Conservation (phyloP, 2,113 vertebrate genomes). For the Prietella phreatophila region DNA sequence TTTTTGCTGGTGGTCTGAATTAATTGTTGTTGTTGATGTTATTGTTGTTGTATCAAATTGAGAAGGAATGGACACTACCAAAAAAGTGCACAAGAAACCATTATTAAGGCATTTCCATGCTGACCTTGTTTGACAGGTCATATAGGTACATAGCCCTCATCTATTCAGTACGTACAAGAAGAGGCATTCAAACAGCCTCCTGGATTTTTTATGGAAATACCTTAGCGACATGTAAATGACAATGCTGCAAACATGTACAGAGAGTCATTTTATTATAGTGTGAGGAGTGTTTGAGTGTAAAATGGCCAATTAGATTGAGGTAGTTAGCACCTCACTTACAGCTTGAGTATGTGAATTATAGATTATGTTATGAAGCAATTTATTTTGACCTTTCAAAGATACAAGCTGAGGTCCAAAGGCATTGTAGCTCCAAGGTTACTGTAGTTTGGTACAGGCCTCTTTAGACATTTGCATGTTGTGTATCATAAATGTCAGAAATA, state of each 20-base stretch:
- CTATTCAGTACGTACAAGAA: background rate
- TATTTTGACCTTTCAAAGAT: constrained; percentile 12
- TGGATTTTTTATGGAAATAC: background rate
- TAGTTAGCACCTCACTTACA: background rate
- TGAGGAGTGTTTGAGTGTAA: constrained; percentile 7
- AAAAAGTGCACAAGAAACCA: background rate
- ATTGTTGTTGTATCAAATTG: background rate
- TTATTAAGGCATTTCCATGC: background rate
- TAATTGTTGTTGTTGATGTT: background rate
- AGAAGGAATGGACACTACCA: background rate
- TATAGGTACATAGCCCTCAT: background rate
- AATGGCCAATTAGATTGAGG: constrained; percentile 1
- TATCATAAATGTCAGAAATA: constrained; percentile 7
- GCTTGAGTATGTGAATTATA: background rate
- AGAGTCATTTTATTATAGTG: constrained; percentile 7
- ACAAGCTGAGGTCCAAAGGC: background rate
- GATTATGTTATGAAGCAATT: background rate
- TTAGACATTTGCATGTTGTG: background rate
- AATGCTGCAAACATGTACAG: background rate
- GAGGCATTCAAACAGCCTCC: background rate
- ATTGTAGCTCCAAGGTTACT: background rate
- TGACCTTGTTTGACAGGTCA: background rate
- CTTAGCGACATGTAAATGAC: constrained; percentile 16
- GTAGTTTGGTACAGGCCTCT: background rate
- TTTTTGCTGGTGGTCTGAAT: background rate